Base-by-base conservation (phyloP, 2,888 invertebrate genomes). In the Phyllotreta striolata region DNA sequence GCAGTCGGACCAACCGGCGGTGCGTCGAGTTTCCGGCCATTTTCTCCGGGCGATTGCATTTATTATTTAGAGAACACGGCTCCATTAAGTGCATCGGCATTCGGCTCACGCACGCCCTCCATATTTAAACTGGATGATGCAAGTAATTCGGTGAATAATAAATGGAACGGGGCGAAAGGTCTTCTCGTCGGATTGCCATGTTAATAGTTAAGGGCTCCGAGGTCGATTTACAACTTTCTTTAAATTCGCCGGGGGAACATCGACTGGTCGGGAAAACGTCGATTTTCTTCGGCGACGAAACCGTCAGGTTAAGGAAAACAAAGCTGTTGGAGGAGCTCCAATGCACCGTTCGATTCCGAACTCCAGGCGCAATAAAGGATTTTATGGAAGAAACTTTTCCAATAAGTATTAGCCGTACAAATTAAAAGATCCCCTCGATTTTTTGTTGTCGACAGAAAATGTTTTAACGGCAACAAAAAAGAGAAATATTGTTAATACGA, bases 41-140 rank as follows among this genome's bases (percentile, higher is more conserved):
- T 67, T 67, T 70, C 71, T 72, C 69, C 60, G 55, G 24, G 70
- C 75, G 73, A 75, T 76, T 75, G 73, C 75, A 78, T 78, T 74
- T 75, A 78, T 78, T 78, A 78, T 78, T 78, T 75, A 78, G 69
- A 71, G 68, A 72, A 74, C 77, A 76, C 68, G 74, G 71, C 73
- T 77, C 76, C 75, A 77, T 78, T 77, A 77, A 76, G 74, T 75
- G 76, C 76, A 78, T 78, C 72, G 71, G 73, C 64, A 78, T 78
- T 78, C 78, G 67, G 66, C 73, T 70, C 78, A 78, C 77, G 77
- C 76, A 76, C 69, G 57, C 59, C 72, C 66, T 73, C 72, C 75
- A 77, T 76, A 77, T 78, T 78, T 77, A 77, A 78, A 54, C 73
- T 72, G 66, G 72, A 68, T 68, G 67, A 71, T 77, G 76, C 76